These are phyloP conservation scores for Limnephilus rhombicus DNA, from an alignment of 2,888 invertebrate species.

Conservation along the genomic window DNA sequence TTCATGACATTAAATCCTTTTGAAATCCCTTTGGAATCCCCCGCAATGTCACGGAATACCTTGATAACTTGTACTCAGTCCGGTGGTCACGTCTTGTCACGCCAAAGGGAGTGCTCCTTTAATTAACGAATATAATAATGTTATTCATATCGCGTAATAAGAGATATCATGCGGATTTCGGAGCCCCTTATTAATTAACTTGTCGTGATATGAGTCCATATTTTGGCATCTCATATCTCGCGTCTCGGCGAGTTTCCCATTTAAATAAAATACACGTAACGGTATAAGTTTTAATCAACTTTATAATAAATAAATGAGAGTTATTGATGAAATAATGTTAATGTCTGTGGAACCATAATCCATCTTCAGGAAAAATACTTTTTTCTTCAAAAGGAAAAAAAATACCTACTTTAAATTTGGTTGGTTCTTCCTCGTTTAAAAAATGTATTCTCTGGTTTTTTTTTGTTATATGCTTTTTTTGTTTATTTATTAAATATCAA, in stretches of 20 bases:
- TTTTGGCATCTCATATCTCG: slow-evolving; percentile 9
- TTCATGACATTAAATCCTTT: background rate
- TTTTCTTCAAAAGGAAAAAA: too few species aligned
- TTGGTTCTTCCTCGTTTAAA: too few species aligned
- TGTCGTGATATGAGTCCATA: slow-evolving; percentile 20
- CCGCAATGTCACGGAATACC: background rate
- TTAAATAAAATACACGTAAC: background rate
- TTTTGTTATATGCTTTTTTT: too few species aligned
- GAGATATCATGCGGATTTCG: slow-evolving; percentile 40
- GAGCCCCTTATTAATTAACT: slow-evolving; percentile 48
- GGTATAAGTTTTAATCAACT: background rate
- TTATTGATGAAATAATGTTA: too few species aligned
- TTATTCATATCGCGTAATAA: slow-evolving; percentile 12
- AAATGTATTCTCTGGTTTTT: too few species aligned
- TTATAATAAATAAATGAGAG: background rate
- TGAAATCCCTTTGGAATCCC: background rate
- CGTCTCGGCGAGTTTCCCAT: background rate
- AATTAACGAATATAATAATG: background rate
- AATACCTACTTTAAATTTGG: too few species aligned
- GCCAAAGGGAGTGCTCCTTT: slow-evolving; percentile 29
- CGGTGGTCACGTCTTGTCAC: slow-evolving; percentile 47
- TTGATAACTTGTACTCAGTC: slow-evolving; percentile 29
- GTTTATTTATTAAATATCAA: too few species aligned
- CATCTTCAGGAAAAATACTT: too few species aligned
- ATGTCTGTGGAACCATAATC: too few species aligned